These are phyloP conservation scores for Pangasius macronema DNA, from an alignment of 2,797 vertebrate genomes.

Conservation along the genomic window DNA sequence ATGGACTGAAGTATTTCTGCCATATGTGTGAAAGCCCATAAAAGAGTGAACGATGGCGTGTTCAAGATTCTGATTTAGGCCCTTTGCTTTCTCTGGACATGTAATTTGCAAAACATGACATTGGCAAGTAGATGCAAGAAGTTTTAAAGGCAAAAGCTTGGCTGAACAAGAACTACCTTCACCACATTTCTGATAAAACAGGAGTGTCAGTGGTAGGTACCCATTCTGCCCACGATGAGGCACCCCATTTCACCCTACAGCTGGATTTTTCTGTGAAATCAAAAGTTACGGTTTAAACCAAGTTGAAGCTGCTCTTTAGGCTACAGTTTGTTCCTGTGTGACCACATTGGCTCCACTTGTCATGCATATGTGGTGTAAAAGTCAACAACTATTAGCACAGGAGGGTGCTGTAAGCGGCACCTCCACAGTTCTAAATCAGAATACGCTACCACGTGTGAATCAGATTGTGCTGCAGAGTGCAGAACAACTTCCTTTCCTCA, in stretches of 20 bases:
- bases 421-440: background rate
- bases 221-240: background rate
- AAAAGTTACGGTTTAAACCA: background rate
- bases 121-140: background rate
- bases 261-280: background rate
- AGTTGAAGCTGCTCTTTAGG: background rate
- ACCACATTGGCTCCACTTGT: background rate
- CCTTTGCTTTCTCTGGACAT: background rate
- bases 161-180: background rate
- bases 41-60: background rate
- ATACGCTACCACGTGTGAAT: background rate
- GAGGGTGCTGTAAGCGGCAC: background rate
- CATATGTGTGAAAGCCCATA: background rate
- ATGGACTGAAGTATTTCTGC: background rate
- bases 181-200: background rate
- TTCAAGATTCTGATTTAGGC: background rate
- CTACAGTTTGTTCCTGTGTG: background rate
- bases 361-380: background rate
- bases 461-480: background rate
- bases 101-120: background rate
- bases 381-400: background rate
- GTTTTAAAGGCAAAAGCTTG: background rate
- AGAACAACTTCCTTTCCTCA: background rate
- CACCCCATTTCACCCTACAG: background rate
- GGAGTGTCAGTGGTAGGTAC: background rate